Base-by-base conservation (phyloP, 2,888 invertebrate genomes). In the Volucella bombylans region DNA sequence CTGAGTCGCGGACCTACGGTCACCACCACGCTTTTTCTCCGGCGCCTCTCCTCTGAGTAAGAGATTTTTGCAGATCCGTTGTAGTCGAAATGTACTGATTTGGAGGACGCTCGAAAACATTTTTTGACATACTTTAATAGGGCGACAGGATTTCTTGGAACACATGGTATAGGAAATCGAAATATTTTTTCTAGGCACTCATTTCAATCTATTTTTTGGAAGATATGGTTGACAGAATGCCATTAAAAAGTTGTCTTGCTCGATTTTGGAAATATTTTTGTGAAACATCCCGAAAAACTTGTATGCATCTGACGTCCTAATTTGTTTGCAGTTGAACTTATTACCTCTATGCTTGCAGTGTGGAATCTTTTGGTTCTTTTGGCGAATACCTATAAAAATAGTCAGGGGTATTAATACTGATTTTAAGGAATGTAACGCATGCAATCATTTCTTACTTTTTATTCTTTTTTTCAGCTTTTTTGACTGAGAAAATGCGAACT, bases 161-260 rank as follows among this genome's bases (percentile, higher is more conserved):
- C 49, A 14, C 14, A 49, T 49, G 15, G 49, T 49, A 12, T 49
- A 49, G 12, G 49, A 49, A 49, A 49, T 49, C 14, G 14, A 49
- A 49, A 49, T 14, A 49, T 49, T 49, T n/a, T n/a, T 49, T 49
- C 49, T 49, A 23, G 49, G 49, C 49, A 18, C 49, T n/a, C 49
- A 2, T 49, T 49, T 49, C n/a, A 49, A 49, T n/a, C 12, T 49
- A 12, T n/a, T 14, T 23, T 23, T 23, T 23, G 18, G 18, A 23
- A 2, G 2, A 23, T 49, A 14, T 49, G 49, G 49, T 49, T 14
- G 49, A 49, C 49, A 49, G 49, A 49, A 12, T 47, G 49, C 45
- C 14, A 38, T 23, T 31, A 45, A 31, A 47, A 41, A 31, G 11
- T 14, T 49, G 14, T 23, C 47, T 23, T 45, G 38, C 14, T 14